These are phyloP conservation scores for Neopipo cinnamomea DNA, from an alignment of 2,113 vertebrate genomes.

Conservation along the genomic window DNA sequence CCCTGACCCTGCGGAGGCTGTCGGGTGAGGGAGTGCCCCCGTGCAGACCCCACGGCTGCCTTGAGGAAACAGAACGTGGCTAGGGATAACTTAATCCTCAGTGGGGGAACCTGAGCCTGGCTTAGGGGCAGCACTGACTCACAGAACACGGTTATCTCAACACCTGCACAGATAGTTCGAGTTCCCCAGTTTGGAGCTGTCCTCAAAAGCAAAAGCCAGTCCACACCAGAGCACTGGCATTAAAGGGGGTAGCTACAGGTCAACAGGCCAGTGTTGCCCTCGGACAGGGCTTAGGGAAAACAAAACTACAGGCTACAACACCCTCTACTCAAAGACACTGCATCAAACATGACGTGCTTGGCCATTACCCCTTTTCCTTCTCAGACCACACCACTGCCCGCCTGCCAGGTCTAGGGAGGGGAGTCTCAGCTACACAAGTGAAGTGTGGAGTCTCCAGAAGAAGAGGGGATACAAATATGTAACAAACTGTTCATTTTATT, in stretches of 20 bases:
- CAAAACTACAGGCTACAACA: background rate
- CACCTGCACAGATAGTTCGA: accelerated
- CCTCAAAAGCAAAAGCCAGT: background rate
- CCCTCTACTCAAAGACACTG: background rate
- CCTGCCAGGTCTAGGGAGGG: background rate
- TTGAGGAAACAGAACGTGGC: background rate
- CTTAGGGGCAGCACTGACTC: accelerated
- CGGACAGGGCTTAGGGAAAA: accelerated
- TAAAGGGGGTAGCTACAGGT: background rate
- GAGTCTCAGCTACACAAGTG: background rate
- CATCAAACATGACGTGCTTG: accelerated
- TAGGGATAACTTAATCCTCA: background rate
- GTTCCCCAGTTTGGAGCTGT: background rate
- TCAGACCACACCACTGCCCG: background rate
- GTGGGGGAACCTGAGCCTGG: background rate
- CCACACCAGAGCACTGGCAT: accelerated
- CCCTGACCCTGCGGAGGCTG: no score
- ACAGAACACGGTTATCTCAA: background rate
- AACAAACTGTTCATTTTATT: constrained; percentile 44
- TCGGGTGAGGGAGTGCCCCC: background rate
- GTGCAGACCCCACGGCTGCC: background rate
- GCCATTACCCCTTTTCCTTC: background rate
- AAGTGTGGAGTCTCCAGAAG: background rate
- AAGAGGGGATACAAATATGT: constrained; percentile 26
- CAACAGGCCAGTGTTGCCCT: accelerated